Evolutionary conservation across 2,888 invertebrate genomes (phyloP), one percentile per base, ranked within the genome.

Genomic region (Ophioninae sp.): DNA sequence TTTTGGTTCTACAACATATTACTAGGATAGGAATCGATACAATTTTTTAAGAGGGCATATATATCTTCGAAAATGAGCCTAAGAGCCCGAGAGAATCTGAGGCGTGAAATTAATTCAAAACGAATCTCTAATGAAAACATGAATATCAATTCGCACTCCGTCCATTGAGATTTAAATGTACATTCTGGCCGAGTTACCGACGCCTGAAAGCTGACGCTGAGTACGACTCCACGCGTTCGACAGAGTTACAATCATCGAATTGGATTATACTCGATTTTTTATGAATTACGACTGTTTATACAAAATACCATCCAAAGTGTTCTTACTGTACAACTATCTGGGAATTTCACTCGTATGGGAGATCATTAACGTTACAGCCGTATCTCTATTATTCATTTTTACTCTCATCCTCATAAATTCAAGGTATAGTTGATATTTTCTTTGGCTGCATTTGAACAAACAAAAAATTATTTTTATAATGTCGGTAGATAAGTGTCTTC

Each of bases 201-300:
- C 50, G 50, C 13, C 50, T 6, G 17, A 13, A 50, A 17, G 50
- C 50, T 50, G 50, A 17, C 17, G 5, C 50, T 50, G 17, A 17
- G 0, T 13, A 50, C 50, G 6, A 17, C 17, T 50, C 6, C 17
- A 6, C 17, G 5, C 50, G 6, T 13, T 50, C 50, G 5, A 50
- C 0, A 50, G 17, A 17, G 13, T 50, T 17, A 50, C 17, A 17
- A 50, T 2, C 0, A 50, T 50, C 50, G 17, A 50, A 13, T 17
- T 50, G 50, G 17, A 50, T 50, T 50, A 50, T 50, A 13, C 50
- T 50, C 50, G 50, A 50, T 50, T 13, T 13, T 50, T 10, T 13
- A 17, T 50, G 17, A 3, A 50, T 79, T 85, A 86, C 70, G 85
- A 85, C 86, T 86, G 86, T 84, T 83, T 86, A 84, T 74, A 79